phyloP scores from a whole-genome alignment of 2,113 vertebrate species.

The Crotalus tigris region DNA sequence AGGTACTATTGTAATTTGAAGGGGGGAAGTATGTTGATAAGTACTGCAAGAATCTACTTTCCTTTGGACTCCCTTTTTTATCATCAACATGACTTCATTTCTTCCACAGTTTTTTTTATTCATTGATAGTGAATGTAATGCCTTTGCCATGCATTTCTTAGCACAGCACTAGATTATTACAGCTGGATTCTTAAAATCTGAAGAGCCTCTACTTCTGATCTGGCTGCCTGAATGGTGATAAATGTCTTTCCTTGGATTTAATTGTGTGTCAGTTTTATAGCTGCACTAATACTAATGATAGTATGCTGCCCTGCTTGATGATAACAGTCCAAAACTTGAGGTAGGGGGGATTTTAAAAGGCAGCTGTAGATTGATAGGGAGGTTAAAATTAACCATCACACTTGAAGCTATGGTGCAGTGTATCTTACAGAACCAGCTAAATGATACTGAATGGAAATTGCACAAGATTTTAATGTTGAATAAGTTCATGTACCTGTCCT shows the following conservation, averaged over 20 bases:
- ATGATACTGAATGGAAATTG: slow-evolving; percentile 38
- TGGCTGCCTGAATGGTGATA: neutral
- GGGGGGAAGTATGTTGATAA: neutral
- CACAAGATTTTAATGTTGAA: neutral
- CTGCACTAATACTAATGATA: slow-evolving; percentile 65
- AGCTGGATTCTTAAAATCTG: neutral
- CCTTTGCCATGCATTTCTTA: neutral
- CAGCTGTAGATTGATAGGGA: slow-evolving; percentile 71
- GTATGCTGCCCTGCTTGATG: slow-evolving; percentile 69
- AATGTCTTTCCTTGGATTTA: slow-evolving; percentile 31
- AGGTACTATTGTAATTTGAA: neutral
- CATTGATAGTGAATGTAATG: neutral
- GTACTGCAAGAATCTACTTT: neutral
- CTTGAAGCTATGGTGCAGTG: slow-evolving; percentile 52
- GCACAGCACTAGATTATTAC: neutral
- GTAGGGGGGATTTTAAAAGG: slow-evolving; percentile 70
- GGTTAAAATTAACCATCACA: slow-evolving; percentile 75
- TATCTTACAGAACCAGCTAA: slow-evolving; percentile 57
- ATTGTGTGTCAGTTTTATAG: slow-evolving; percentile 62
- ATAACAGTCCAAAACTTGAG: slow-evolving; percentile 68
- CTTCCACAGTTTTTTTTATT: neutral
- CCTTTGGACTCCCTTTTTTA: neutral
- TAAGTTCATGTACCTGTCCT: slow-evolving; percentile 14
- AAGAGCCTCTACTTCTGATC: slow-evolving; percentile 9
- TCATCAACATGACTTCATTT: neutral